Evolutionary conservation across 1,140 invertebrate genomes (phyloP).

Genomic region (Harpegnathos saltator): DNA sequence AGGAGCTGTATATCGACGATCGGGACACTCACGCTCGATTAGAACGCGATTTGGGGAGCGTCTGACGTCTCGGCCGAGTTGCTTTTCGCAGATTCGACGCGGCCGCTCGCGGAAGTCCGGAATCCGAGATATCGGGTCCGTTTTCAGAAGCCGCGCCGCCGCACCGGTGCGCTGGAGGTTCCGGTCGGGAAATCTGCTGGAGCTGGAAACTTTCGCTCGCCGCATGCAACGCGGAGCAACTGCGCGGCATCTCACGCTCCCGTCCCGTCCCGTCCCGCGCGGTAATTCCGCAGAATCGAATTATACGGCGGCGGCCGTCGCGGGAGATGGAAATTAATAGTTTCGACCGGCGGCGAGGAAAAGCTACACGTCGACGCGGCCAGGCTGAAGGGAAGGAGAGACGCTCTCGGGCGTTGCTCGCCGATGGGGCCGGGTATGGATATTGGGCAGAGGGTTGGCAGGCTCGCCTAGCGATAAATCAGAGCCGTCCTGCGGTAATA

Average conservation of each 20-base stretch:
- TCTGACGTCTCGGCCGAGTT: too few relatives aligned
- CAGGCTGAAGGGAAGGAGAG: constrained; percentile 23
- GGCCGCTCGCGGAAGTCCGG: neutral
- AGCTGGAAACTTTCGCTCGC: constrained; percentile 39
- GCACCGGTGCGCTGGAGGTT: constrained; percentile 40
- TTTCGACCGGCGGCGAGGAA: constrained; percentile 77
- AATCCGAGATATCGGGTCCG: constrained; percentile 12
- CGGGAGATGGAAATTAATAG: constrained; percentile 82
- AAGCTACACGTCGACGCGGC: constrained; percentile 60
- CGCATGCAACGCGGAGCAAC: constrained; percentile 41
- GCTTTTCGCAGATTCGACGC: neutral
- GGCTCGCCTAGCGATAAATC: constrained; percentile 76
- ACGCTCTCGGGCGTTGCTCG: constrained; percentile 43
- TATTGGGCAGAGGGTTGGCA: constrained; percentile 80
- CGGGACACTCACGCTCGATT: neutral
- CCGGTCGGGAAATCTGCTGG: constrained; percentile 8
- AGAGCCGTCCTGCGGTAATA: constrained; percentile 77
- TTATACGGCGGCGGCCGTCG: constrained; percentile 73
- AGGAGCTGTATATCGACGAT: constrained; percentile 10
- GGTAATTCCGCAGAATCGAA: constrained; percentile 73
- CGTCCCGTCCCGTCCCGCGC: constrained; percentile 40
- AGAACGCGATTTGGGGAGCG: neutral
- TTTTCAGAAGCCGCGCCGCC: too few relatives aligned
- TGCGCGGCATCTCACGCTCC: constrained; percentile 35
- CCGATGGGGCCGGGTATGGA: constrained; percentile 71